Percentiles rank a stretch among this genome's conserved stretches.
phyloP scores from a whole-genome alignment of 2,888 invertebrate species.

The Eulithis testata region DNA sequence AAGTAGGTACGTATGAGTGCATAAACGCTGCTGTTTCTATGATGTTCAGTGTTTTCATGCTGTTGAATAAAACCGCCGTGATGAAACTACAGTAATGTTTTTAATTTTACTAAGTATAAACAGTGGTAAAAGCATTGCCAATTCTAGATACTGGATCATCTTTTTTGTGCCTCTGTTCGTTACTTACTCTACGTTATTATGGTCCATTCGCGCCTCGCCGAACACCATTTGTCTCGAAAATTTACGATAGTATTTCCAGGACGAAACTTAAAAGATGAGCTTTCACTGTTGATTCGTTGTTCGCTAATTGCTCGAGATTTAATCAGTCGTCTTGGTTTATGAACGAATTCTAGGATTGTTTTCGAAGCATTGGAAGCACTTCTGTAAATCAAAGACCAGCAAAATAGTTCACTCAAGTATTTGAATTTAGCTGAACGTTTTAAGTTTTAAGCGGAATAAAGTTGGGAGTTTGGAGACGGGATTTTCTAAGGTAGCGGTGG shows the following conservation, averaged over 20 bases:
- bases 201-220: slow-evolving; percentile 2
- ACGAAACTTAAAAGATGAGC: slow-evolving; percentile 36
- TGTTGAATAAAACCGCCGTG: too few relatives aligned
- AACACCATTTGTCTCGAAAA: slow-evolving; percentile 51
- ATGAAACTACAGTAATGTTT: too few relatives aligned
- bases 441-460: slow-evolving; percentile 7
- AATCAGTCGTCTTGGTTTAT: slow-evolving; percentile 15
- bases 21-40: too few relatives aligned
- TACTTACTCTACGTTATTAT: slow-evolving; percentile 14
- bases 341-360: slow-evolving; percentile 19
- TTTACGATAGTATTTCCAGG: slow-evolving; percentile 38
- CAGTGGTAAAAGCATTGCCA: neutral
- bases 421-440: slow-evolving; percentile 9
- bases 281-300: slow-evolving; percentile 10
- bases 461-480: slow-evolving; percentile 6
- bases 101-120: neutral
- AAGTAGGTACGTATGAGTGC: too few relatives aligned
- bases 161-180: neutral
- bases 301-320: slow-evolving; percentile 10
- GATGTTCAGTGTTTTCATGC: too few relatives aligned
- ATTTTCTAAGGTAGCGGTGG: neutral
- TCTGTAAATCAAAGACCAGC: slow-evolving; percentile 7
- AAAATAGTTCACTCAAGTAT: slow-evolving; percentile 11
- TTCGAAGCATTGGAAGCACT: slow-evolving; percentile 8
- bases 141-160: neutral